These are phyloP conservation scores for Camelus dromedarius DNA, from an alignment of 2,113 vertebrate species.

Conservation along the genomic window DNA sequence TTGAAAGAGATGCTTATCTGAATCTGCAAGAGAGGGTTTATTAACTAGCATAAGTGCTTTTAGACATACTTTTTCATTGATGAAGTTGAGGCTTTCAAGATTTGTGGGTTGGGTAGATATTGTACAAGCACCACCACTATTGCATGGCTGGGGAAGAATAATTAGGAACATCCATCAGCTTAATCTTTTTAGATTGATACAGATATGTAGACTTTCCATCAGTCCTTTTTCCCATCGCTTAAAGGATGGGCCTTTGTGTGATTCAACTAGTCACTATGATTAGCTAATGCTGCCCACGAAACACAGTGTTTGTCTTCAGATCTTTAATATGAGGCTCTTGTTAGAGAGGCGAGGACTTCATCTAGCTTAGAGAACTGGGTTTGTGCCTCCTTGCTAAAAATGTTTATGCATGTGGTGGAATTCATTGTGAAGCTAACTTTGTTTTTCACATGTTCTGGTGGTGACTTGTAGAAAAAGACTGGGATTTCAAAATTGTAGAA, in stretches of 20 bases:
- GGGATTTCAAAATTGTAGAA: no score
- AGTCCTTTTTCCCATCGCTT: background rate
- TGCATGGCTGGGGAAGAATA: background rate
- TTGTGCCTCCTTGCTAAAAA: background rate
- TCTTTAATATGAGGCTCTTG: background rate
- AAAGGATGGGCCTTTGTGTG: background rate
- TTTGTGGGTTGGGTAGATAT: background rate
- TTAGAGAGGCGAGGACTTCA: background rate
- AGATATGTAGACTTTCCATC: background rate
- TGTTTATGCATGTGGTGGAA: slow-evolving; percentile 5
- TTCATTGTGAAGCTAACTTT: background rate
- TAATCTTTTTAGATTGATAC: background rate
- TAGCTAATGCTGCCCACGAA: background rate
- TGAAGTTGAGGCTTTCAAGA: background rate
- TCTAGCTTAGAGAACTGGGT: background rate
- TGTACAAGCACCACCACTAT: background rate
- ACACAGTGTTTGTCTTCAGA: background rate
- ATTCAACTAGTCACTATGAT: background rate
- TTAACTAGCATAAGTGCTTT: background rate
- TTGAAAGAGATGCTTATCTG: background rate
- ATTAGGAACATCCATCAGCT: background rate
- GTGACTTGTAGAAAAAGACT: background rate
- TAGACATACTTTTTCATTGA: background rate
- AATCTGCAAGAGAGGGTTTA: background rate
- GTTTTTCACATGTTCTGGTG: background rate